Conservation (phyloP, 1,140 invertebrate species). For the Orius insidiosus region DNA sequence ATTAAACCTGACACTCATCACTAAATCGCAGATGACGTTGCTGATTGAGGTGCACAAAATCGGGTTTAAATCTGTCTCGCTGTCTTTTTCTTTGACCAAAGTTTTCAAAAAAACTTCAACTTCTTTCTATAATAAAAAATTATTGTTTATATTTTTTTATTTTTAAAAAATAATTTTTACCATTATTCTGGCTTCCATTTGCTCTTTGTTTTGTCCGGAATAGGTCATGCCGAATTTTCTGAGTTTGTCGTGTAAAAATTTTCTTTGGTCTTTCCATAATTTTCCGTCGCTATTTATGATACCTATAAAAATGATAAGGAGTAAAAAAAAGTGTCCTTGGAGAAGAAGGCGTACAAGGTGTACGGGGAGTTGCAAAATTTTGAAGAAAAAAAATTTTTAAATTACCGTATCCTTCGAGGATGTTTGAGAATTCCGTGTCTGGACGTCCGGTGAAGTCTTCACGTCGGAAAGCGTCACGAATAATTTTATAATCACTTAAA, state of each 20-base stretch:
- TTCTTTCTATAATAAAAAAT: conserved; percentile 41
- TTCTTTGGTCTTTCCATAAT: conserved; percentile 80
- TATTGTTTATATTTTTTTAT: neutral
- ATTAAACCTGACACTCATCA: conserved; percentile 74
- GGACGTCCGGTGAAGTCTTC: conserved; percentile 76
- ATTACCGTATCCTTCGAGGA: conserved; percentile 80
- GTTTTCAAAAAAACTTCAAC: conserved; percentile 51
- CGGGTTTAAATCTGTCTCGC: conserved; percentile 48
- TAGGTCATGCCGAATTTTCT: conserved; percentile 75
- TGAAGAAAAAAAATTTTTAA: conserved; percentile 20
- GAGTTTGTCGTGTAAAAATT: conserved; percentile 75
- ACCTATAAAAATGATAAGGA: conserved; percentile 45
- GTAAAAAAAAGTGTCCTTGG: conserved; percentile 9
- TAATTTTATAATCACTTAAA: conserved; percentile 64
- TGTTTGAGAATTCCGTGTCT: conserved; percentile 61
- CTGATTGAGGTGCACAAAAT: conserved; percentile 62
- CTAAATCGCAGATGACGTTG: conserved; percentile 79
- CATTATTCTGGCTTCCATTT: conserved; percentile 75
- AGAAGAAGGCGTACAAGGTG: neutral
- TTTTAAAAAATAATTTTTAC: conserved; percentile 30
- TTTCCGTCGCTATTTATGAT: conserved; percentile 79
- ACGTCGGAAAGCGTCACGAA: conserved; percentile 63
- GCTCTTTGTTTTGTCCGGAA: conserved; percentile 53
- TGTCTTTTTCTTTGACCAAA: conserved; percentile 37
- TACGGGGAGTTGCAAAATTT: neutral